Evolutionary conservation across 2,113 vertebrate genomes (phyloP).

Genomic region (Engraulis encrasicolus): DNA sequence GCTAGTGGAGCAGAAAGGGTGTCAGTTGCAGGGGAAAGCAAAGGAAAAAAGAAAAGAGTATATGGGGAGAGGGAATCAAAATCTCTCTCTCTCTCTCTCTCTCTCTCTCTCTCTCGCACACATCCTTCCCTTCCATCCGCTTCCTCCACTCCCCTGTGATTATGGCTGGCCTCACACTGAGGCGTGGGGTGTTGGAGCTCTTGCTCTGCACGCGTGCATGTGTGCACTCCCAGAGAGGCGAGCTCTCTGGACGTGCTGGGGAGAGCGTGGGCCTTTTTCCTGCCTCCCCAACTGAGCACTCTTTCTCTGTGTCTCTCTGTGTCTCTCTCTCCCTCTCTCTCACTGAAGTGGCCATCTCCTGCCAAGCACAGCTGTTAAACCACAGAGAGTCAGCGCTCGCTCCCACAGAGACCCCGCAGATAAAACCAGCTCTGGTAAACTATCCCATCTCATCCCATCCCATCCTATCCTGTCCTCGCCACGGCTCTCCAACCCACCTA

Average conservation of each 20-base stretch:
- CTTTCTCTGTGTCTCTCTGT: too few relatives aligned
- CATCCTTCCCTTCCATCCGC: too few relatives aligned
- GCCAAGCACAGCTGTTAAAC: slow-evolving; percentile 2
- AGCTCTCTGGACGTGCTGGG: slow-evolving; percentile 19
- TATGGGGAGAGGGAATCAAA: neutral
- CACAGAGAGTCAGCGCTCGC: neutral
- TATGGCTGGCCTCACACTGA: slow-evolving; percentile 24
- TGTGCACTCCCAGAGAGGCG: neutral
- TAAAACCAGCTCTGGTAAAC: slow-evolving; percentile 16
- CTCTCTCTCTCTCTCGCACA: neutral
- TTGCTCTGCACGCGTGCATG: neutral
- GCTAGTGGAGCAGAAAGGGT: neutral
- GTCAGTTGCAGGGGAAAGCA: too few relatives aligned
- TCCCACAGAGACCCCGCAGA: neutral
- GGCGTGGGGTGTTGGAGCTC: neutral
- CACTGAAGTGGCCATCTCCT: neutral
- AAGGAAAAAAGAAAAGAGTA: too few relatives aligned
- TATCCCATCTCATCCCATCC: too few relatives aligned
- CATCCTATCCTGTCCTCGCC: too few relatives aligned
- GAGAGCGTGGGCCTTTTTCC: slow-evolving; percentile 7
- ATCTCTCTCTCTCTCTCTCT: neutral
- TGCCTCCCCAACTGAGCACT: too few relatives aligned
- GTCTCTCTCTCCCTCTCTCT: too few relatives aligned
- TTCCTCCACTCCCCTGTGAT: slow-evolving; percentile 34
- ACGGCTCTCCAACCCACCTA: too few relatives aligned